Base-by-base conservation (phyloP, 1,140 invertebrate species). In the Heliconius hewitsoni region DNA sequence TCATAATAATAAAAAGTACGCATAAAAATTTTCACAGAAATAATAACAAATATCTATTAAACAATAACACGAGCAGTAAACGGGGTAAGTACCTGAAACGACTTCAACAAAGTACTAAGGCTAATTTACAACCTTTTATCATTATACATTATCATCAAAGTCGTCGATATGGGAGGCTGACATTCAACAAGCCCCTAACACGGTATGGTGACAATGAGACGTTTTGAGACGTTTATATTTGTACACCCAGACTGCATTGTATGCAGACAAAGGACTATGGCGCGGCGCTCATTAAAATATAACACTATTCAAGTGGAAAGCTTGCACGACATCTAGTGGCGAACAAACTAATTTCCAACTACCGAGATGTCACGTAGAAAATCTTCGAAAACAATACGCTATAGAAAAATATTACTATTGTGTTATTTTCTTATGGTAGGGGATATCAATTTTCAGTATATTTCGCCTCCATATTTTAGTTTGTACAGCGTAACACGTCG, bases 201-300 rank as follows among this genome's bases (percentile, higher is more conserved):
- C 80, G 81, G 82, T 82, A 83, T 80, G 85, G 83, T 85, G 88
- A 89, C 84, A 88, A 86, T 82, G 81, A 82, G 87, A 87, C 85
- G 87, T 89, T 71, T 79, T 76, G 34, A 37, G 34, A 66, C 72
- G 82, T 77, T 39, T 79, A 71, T 76, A 80, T 71, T 72, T 73
- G 74, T 82, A 81, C 77, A 86, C 82, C 83, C 86, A 86, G 85
- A 88, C 87, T 84, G 82, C 84, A 90, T 91, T 90, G 88, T 88
- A 81, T 82, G 57, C 82, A 86, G 88, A 91, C 89, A 90, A 90
- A 87, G 84, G 84, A 79, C 76, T 78, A 77, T 75, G 74, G 70
- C 79, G 80, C 82, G 77, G 74, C 74, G 81, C 83, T 89, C 86
- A 87, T 90, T 90, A 89, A 80, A 84, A 85, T 80, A 79, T 81